Evolutionary conservation across 2,797 vertebrate species (phyloP).

Genomic region (Alcedo atthis): DNA sequence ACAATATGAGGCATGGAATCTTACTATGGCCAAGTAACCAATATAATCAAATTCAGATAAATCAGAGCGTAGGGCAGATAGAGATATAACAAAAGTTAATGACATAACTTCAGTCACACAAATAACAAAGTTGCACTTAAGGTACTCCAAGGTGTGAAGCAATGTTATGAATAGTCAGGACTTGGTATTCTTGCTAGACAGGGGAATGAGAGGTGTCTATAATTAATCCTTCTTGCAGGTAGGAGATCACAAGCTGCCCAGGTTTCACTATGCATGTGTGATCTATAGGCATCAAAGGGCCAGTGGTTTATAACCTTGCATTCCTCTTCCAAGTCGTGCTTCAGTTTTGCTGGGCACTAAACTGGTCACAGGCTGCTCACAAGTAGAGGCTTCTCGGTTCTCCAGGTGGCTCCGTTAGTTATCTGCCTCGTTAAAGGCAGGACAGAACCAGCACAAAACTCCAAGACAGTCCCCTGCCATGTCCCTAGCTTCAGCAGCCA

Average conservation of each 20-base stretch:
- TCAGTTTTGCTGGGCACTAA: not conserved
- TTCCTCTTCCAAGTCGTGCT: accelerated
- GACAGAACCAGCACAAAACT: not conserved
- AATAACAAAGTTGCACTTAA: not conserved
- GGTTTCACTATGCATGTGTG: not conserved
- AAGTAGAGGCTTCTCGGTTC: not conserved
- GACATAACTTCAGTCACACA: not conserved
- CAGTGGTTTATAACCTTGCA: not conserved
- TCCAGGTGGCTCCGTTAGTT: not conserved
- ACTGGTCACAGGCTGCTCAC: not conserved
- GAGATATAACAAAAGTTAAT: no score
- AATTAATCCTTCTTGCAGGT: not conserved
- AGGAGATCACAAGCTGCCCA: not conserved
- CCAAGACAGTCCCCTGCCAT: not conserved
- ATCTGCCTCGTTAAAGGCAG: not conserved
- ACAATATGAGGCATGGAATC: accelerated
- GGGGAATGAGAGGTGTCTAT: not conserved
- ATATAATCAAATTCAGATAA: not conserved
- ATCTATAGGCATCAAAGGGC: not conserved
- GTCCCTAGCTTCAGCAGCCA: not conserved
- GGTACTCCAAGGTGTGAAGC: not conserved
- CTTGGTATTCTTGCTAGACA: not conserved
- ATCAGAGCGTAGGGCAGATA: not conserved
- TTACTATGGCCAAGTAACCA: not conserved
- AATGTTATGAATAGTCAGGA: not conserved